Conservation (phyloP, 1,140 invertebrate species). For the Berghia stephanieae region DNA sequence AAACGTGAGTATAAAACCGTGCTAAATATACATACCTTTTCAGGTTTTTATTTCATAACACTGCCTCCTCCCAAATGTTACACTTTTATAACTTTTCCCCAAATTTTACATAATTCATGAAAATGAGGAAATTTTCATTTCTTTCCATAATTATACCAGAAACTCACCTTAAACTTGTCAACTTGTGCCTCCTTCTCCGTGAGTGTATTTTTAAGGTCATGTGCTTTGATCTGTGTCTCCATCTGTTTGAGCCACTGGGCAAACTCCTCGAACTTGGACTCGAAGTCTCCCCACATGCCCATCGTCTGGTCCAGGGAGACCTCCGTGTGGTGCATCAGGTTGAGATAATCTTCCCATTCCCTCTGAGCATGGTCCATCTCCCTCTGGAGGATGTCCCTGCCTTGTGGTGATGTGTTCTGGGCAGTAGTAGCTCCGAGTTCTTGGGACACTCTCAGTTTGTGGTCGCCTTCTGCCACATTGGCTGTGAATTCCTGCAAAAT, state of each 20-base stretch:
- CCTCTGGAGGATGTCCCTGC: constrained; percentile 74
- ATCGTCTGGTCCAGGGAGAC: constrained; percentile 75
- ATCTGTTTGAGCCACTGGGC: constrained; percentile 85
- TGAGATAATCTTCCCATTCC: constrained; percentile 71
- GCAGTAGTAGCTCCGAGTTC: constrained; percentile 76
- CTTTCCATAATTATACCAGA: neutral
- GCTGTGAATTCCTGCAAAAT: constrained; percentile 72
- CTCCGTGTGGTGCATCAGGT: constrained; percentile 59
- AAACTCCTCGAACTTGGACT: constrained; percentile 79
- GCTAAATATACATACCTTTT: too few species aligned
- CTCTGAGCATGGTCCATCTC: constrained; percentile 74
- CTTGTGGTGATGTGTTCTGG: constrained; percentile 79
- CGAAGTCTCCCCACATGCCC: constrained; percentile 88
- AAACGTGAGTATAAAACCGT: too few species aligned
- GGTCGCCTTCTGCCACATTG: constrained; percentile 77
- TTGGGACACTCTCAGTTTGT: constrained; percentile 77
- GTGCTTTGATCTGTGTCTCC: constrained; percentile 85
- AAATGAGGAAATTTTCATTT: constrained; percentile 66
- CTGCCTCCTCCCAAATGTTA: too few species aligned
- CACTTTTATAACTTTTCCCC: too few species aligned
- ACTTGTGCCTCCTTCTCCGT: constrained; percentile 83
- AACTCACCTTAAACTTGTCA: constrained; percentile 74
- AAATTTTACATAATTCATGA: too few species aligned
- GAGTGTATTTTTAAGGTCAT: constrained; percentile 82
- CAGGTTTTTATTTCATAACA: too few species aligned